A percentile compares a stretch with the other conserved stretches of the same genome.
These are phyloP conservation scores for Pavo muticus DNA, from an alignment of 2,113 vertebrate genomes.

Conservation along the genomic window DNA sequence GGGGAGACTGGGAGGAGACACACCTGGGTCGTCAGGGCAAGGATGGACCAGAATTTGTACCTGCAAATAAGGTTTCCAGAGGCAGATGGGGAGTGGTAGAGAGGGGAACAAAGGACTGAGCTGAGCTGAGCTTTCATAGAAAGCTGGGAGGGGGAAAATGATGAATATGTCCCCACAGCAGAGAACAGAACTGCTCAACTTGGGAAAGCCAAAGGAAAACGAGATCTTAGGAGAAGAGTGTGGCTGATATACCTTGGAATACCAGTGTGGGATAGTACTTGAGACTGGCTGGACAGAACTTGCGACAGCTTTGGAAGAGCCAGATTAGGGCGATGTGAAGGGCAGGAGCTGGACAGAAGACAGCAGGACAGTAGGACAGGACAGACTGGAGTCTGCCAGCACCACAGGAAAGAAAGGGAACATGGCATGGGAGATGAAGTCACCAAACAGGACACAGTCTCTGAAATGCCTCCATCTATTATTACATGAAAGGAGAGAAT, in stretches of 20 bases:
- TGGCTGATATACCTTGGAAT: background rate
- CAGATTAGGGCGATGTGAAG: background rate
- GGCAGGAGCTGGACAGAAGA: background rate
- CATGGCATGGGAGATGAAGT: background rate
- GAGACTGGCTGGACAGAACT: background rate
- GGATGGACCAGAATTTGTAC: background rate
- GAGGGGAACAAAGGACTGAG: background rate
- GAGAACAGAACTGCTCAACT: background rate
- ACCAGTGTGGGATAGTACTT: background rate
- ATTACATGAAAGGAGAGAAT: background rate
- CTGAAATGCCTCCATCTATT: background rate
- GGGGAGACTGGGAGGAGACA: background rate
- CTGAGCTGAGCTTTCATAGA: background rate
- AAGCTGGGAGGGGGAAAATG: background rate
- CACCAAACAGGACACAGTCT: background rate
- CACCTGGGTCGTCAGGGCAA: background rate
- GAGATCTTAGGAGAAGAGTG: background rate
- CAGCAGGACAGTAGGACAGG: background rate
- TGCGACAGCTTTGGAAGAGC: background rate
- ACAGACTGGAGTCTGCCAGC: background rate
- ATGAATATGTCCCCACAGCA: background rate
- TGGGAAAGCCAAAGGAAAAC: background rate
- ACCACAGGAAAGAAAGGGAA: background rate
- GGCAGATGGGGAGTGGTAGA: background rate
- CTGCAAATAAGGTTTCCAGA: background rate